Percentiles rank a stretch among this genome's conserved stretches.
These are phyloP conservation scores for Psammodynastes pulverulentus DNA, from an alignment of 2,113 vertebrate species.

Conservation along the genomic window DNA sequence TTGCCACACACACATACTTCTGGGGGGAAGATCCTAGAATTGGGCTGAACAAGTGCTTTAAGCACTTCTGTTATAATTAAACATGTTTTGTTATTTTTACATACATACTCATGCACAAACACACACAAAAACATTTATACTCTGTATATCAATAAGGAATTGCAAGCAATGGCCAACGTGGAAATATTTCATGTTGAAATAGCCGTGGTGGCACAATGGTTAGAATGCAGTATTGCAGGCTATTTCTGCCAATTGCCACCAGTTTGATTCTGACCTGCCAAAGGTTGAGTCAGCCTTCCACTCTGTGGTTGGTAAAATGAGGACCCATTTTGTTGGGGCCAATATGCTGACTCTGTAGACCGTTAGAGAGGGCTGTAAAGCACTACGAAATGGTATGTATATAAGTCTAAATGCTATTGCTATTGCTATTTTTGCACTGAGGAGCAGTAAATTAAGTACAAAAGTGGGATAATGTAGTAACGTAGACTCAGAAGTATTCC, in stretches of 20 bases:
- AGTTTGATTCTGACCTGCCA: not conserved
- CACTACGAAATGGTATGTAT: not conserved
- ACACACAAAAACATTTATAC: not conserved
- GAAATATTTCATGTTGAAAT: not conserved
- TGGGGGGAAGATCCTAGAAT: not conserved
- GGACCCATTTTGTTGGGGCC: not conserved
- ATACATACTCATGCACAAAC: not conserved
- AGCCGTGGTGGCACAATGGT: not conserved
- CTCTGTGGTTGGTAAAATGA: not conserved
- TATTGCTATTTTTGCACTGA: not conserved
- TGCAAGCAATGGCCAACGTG: not conserved
- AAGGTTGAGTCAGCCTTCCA: not conserved
- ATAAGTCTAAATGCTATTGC: not conserved
- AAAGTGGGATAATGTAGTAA: not conserved
- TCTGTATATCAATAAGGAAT: not conserved
- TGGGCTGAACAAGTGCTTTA: not conserved
- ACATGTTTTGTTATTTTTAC: not conserved
- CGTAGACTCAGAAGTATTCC: not conserved
- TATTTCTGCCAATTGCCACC: not conserved
- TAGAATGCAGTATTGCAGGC: not conserved
- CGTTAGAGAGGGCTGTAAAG: not conserved
- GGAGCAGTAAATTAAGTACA: not conserved
- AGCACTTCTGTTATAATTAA: not conserved
- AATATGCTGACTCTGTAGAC: not conserved
- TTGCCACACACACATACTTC: not conserved